These are phyloP conservation scores for Crotalus viridis DNA, from an alignment of 2,113 vertebrate species.

Conservation along the genomic window DNA sequence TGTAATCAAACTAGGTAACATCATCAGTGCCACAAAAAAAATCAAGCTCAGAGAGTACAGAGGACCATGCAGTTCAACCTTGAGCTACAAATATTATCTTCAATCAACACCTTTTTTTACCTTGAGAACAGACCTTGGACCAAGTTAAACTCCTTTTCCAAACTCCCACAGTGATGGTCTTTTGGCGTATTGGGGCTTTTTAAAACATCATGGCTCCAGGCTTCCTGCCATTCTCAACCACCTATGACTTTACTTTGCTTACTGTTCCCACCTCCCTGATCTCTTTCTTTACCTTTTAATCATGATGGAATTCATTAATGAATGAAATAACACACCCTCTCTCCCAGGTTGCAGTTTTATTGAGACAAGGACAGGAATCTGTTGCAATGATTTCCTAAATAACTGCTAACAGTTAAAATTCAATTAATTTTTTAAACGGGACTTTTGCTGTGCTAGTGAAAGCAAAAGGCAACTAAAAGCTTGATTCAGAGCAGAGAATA, in stretches of 20 bases:
- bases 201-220: not conserved
- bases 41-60: not conserved
- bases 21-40: not conserved
- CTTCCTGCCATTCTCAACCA: constrained; percentile 37
- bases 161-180: constrained; percentile 1
- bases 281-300: constrained; percentile 69
- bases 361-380: constrained; percentile 61
- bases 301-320: constrained; percentile 68
- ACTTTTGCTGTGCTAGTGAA: constrained; percentile 40
- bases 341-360: constrained; percentile 66
- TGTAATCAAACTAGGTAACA: not conserved
- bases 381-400: constrained; percentile 64
- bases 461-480: constrained; percentile 9
- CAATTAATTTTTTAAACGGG: constrained; percentile 41
- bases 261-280: constrained; percentile 40
- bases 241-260: constrained; percentile 49
- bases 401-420: constrained; percentile 65
- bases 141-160: not conserved
- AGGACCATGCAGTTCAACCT: not conserved
- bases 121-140: not conserved
- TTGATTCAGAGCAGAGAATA: not conserved
- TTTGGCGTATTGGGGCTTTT: not conserved
- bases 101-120: rapidly evolving
- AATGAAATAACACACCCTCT: constrained; percentile 67
- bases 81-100: not conserved